Evolutionary conservation across 2,797 vertebrate genomes (phyloP), one percentile per base, ranked within the genome.

Genomic region (Scyliorhinus canicula): DNA sequence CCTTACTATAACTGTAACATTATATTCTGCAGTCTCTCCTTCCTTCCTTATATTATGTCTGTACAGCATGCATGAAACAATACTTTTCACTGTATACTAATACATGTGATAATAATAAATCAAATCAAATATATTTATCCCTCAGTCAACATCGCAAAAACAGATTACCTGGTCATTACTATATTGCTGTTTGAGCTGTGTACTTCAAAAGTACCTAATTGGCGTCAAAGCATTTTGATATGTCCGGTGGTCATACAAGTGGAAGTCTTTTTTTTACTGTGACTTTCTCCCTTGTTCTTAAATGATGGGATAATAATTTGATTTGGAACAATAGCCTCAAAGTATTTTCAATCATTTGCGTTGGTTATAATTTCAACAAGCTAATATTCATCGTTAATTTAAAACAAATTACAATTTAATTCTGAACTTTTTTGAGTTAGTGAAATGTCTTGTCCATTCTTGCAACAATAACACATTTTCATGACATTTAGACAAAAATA

Each of bases 381-480:
- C 40, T 74, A 88, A 57, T 57, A 9, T 91, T 44, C 60, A 40
- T 12, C 44, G 9, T 63, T 21, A 35, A 88, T 90, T 63, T 63
- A 24, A 88, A 55, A 88, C 31, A 14, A 67, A 71, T 93, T 93
- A 50, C 47, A 71, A 71, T 67, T 93, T 44, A 69, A 50, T 71
- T 35, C 44, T 71, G 28, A 69, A 12, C 40, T 35, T 67, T 93
- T 47, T 71, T 16, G n/a, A 19, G 35, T 63, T 91, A 11, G 57
- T 24, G 44, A 50, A 94, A 28, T 93, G 9, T 82, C 57, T 35
- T 57, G 31, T n/a, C 14, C 35, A 55, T 60, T 90, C 65, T 93
- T 93, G 91, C 40, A 47, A 19, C 65, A 94, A 21, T 94, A 35
- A 94, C 67, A 94, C 31, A 50, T 94, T 50, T 93, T 52, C 67